Base-by-base conservation (phyloP, 2,888 invertebrate species). In the Busseola fusca region DNA sequence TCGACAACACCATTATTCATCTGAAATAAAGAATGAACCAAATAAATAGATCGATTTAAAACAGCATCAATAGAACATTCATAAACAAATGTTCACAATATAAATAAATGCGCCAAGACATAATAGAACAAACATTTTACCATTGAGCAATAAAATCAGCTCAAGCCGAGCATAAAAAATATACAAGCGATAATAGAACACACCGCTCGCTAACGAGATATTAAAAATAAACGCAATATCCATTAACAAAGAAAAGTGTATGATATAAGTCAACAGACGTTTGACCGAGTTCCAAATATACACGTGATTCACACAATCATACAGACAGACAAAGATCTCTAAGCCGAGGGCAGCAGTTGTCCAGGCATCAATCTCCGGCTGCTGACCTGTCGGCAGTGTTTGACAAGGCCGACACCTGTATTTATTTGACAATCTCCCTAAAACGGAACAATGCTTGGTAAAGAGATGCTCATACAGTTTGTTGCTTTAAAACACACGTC, bases 261-360 rank as follows among this genome's bases (percentile, higher is more conserved):
- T 86, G 74, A 83, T 83, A 76, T 57, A 74, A 82, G 75, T 81
- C 85, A 72, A 69, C 85, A 84, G 87, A 86, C 87, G 81, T 81
- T 86, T 88, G 91, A 90, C 90, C 90, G 91, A 89, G 84, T 86
- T 92, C 86, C 84, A 86, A 88, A 91, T 89, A 87, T 89, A 91
- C 82, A 74, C 78, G 82, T 89, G 92, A 91, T 81, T 91, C 88
- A 91, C 79, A 68, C 79, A 64, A 84, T 85, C 82, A 80, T 85
- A 83, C 86, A 81, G 86, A 82, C 84, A 75, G 78, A 90, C 88
- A 89, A 89, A 86, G 88, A 81, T 81, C 84, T 86, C 83, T 76
- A 84, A 86, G 83, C 79, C 82, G 79, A 74, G 81, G 67, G 72
- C 72, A 79, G 64, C 90, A 91, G 91, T 91, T 91, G 90, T 88